These are phyloP conservation scores for Rhagoletis pomonella DNA, from an alignment of 1,140 invertebrate genomes.

Conservation along the genomic window DNA sequence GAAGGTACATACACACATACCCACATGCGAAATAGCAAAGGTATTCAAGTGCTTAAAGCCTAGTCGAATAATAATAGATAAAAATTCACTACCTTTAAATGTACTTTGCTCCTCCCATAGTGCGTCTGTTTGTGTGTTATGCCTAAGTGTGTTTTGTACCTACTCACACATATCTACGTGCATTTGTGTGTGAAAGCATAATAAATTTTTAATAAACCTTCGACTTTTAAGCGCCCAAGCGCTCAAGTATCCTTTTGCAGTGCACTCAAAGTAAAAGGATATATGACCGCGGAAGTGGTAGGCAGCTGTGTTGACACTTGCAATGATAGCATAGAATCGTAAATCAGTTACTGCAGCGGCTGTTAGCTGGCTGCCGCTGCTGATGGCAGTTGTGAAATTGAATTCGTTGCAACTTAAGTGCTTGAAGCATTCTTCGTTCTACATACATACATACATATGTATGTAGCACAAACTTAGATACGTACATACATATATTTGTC, in stretches of 20 bases:
- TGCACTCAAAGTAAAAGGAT: slow-evolving; percentile 19
- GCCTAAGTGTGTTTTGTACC: too few species aligned
- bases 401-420: slow-evolving; percentile 43
- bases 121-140: too few species aligned
- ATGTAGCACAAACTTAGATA: too few species aligned
- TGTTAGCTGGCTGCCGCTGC: not conserved
- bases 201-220: slow-evolving; percentile 47
- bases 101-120: too few species aligned
- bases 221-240: not conserved
- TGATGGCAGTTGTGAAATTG: slow-evolving; percentile 47
- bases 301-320: slow-evolving; percentile 49
- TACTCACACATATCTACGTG: not conserved
- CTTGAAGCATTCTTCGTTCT: not conserved
- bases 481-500: too few species aligned
- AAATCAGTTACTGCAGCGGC: slow-evolving; percentile 39
- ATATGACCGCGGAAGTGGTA: slow-evolving; percentile 47
- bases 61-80: not conserved
- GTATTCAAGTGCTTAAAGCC: slow-evolving; percentile 7
- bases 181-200: not conserved
- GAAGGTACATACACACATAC: not conserved
- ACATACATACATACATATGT: not conserved
- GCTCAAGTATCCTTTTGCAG: slow-evolving; percentile 20
- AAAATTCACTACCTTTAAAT: too few species aligned
- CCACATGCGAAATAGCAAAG: not conserved
- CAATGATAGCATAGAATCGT: slow-evolving; percentile 51